Evolutionary conservation across 2,113 vertebrate species (phyloP), one percentile per base, ranked within the genome.

Genomic region (Elephantulus edwardii): DNA sequence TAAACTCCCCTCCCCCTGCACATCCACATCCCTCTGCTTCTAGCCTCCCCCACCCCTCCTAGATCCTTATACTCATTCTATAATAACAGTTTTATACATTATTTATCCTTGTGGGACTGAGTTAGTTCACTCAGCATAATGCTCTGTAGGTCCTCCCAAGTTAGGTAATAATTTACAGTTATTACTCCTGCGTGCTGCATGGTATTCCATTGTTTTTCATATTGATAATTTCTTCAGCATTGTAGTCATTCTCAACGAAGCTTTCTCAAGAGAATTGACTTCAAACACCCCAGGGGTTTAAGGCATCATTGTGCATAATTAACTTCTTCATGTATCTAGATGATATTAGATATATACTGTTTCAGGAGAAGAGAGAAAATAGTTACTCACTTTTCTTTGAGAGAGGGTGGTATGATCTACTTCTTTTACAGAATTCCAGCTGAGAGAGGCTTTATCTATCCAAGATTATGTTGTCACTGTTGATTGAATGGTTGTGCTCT

Each of bases 191-290:
- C n/a, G n/a, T n/a, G n/a, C n/a, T n/a, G n/a, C n/a, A n/a, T n/a
- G n/a, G n/a, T 50, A 44, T 46, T 44, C 0, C 8, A 38, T 92
- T n/a, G 4, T 94, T 60, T 89, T 89, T 38, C 33, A 20, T 28
- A 30, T 50, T 68, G 42, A 52, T 60, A 68, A 38, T 52, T 38
- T 84, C 38, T 72, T 20, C 8, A 54, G 30, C 14, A 60, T 92
- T 56, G n/a, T 44, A 71, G 0, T 42, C 62, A 4, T 89, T 83
- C 19, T 86, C 44, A 88, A 20, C 50, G 30, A 86, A 16, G 33
- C 13, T 86, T 91, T 60, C 66, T 86, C 48, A 70, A 74, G 44
- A 91, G 19, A 91, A 35, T 92, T 83, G 87, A 86, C 5, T 33
- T 6, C 6, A 20, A 71, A 76, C 66, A 46, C 24, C 11, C 17